Conservation (phyloP, 92 coral and sea anemone genomes). For the Chrysogorgia sp. region DNA sequence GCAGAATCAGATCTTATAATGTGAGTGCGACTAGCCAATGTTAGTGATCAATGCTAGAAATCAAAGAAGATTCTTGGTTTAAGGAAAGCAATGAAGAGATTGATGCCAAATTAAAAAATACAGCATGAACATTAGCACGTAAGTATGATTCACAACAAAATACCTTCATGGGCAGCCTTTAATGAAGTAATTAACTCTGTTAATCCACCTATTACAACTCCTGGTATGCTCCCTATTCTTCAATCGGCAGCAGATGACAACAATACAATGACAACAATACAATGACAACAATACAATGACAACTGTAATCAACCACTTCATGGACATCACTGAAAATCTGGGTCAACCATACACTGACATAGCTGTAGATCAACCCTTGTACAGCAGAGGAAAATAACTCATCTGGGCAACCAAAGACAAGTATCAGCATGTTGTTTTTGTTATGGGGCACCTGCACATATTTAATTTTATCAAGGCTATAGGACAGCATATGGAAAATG, state of each 20-base stretch:
- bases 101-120: neutral
- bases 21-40: neutral
- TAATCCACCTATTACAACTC: conserved; percentile 6
- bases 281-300: too few relatives aligned
- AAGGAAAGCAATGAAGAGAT: neutral
- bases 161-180: conserved; percentile 20
- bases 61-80: neutral
- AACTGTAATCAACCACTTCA: conserved; percentile 17
- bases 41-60: neutral
- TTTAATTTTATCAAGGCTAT: conserved; percentile 22
- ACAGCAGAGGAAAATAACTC: conserved; percentile 22
- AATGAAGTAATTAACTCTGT: neutral
- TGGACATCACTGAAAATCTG: neutral
- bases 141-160: neutral
- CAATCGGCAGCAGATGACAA: conserved; percentile 22
- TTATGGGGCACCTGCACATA: conserved; percentile 20
- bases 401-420: conserved; percentile 16
- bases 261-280: too few relatives aligned
- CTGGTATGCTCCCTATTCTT: conserved; percentile 20
- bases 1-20: neutral
- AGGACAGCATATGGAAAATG: conserved; percentile 26
- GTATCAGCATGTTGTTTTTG: neutral
- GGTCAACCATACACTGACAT: neutral
- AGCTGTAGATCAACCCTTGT: too few relatives aligned
- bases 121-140: conserved; percentile 5